Evolutionary conservation across 2,888 invertebrate species (phyloP), one percentile per base, ranked within the genome.

Genomic region (Hypercompe scribonia): DNA sequence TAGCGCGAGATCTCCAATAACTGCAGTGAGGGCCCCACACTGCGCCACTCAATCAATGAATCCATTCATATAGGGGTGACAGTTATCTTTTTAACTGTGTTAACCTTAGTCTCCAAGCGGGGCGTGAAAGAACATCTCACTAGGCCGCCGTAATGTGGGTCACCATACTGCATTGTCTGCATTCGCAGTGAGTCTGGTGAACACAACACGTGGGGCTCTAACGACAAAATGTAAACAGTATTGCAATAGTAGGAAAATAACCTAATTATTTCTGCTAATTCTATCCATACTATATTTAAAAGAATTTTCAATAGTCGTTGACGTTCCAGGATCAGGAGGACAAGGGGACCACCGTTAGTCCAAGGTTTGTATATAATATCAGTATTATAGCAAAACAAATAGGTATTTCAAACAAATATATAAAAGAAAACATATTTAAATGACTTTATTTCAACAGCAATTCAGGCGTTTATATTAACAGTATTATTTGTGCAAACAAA

Each of bases 391-490:
- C n/a, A n/a, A n/a, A n/a, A n/a, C n/a, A n/a, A n/a, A n/a, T n/a
- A n/a, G n/a, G n/a, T 24, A 1, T 10, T 15, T n/a, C 13, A 58
- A 31, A 8, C 13, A 50, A 68, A 50, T 50, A 68, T 21, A 46
- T 21, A 72, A 64, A 68, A 10, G n/a, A 46, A 39, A 10, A 10
- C 1, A 42, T 69, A 70, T 54, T 65, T 80, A 78, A 72, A 80
- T 50, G n/a, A 82, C 83, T 88, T 86, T 87, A 87, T 86, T 88
- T 83, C 81, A 88, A 86, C 86, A 87, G 80, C 83, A 84, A 81
- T 80, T 78, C 77, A 74, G 78, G 75, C 78, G 75, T 78, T 73
- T 76, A 78, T 72, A 58, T 67, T 36, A 77, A 77, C 74, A 79
- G 61, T 46, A 66, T 28, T 81, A 79, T 79, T 84, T 84, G 81